Base-by-base conservation (phyloP, 1,140 invertebrate species). In the Mizuhopecten yessoensis region DNA sequence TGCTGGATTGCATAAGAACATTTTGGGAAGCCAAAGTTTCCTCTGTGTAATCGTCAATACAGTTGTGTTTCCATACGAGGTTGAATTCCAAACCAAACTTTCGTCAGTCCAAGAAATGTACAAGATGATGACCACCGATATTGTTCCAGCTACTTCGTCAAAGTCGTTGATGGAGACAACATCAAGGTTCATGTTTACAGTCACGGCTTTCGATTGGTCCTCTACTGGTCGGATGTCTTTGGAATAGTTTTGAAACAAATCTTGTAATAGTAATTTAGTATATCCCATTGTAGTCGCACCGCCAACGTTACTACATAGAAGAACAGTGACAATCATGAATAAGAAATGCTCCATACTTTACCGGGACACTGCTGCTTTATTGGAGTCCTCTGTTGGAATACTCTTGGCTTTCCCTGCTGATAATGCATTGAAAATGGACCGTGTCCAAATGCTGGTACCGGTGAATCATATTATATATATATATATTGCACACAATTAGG, bases 151-250 rank as follows among this genome's bases (percentile, higher is more conserved):
- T 11, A 88, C 75, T 39, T 91, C 90, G 23, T 88, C 87, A 20
- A 91, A 39, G 17, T 91, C 45, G 33, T 87, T 87, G 34, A 90
- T 39, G n/a, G 89, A 90, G 86, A 87, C 86, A 9, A 90, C 0
- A 33, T 87, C 34, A 0, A 87, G 34, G 29, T 39, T 33, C 5
- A 87, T 33, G 36, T 87, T 33, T 1, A 87, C 86, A 87, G 0
- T 87, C 0, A 87, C 34, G 2, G 86, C 1, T 34, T 87, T 90
- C 23, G 88, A 86, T 57, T 87, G 86, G 36, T 39, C 89, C 33
- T 45, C n/a, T 34, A 90, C 45, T 17, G 91, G 91, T 49, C 90
- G 34, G 17, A 92, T 87, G 86, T 92, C 90, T 33, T 86, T 87
- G 17, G 87, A 88, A 17, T 88, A 45, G 11, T 90, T 39, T 88